Base-by-base conservation (phyloP, 2,888 invertebrate species). In the Pollenia angustigena region DNA sequence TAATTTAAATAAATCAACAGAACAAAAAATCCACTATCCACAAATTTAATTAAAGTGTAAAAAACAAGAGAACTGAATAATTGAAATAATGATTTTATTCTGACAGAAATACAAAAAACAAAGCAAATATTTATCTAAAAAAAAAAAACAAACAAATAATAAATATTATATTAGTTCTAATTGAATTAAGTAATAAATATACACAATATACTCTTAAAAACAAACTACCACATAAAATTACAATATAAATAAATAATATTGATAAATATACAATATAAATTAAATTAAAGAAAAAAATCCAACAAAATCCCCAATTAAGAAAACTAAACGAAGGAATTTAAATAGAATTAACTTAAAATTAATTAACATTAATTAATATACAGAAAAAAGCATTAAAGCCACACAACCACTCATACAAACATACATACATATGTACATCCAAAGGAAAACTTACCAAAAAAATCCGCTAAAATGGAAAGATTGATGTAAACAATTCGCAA, bases 41-140 rank as follows among this genome's bases (percentile, higher is more conserved):
- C 48, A 81, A 76, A 42, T 32, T 32, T 44, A 84, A 58, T 23
- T 68, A 75, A 74, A 66, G 44, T 82, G 71, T 62, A 79, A 79
- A 87, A 56, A 85, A 85, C 81, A 87, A 87, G 85, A 87, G 82
- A 85, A 87, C 85, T 87, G 85, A 87, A 84, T 87, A 84, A 87
- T 87, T 87, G 87, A 87, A 84, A 87, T 84, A 81, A 87, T 78
- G 87, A 87, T 87, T 87, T 87, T 87, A 87, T 87, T 87, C 87
- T 74, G 68, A 87, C 71, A 76, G 54, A 84, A 81, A 83, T 32
- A 69, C n/a, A 58, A 68, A n/a, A 71, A 50, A 75, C 14, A 72
- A 74, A 83, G 32, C 64, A 62, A 81, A 81, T 84, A 83, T 80
- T 81, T 82, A 83, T 86, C 82, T 80, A 80, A 84, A 72, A 23